Evolutionary conservation across 2,888 invertebrate genomes (phyloP).

Genomic region (Epirrhoe alternata): DNA sequence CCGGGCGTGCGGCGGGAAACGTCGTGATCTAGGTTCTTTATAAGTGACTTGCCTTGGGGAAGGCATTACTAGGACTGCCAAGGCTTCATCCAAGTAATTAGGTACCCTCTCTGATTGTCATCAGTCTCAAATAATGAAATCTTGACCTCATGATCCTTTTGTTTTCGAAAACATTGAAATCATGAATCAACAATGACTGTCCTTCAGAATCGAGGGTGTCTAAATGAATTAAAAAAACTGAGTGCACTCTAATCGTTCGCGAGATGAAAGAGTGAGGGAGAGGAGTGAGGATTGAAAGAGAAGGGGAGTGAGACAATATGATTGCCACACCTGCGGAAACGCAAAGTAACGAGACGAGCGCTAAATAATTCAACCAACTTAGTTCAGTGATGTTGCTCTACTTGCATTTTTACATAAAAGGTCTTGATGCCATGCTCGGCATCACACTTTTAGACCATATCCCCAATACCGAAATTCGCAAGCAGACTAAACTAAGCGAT

Average conservation of each 20-base stretch:
- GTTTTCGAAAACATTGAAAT: not conserved
- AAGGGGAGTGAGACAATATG: slow-evolving; percentile 67
- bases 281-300: slow-evolving; percentile 20
- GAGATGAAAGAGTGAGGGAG: slow-evolving; percentile 77
- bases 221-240: slow-evolving; percentile 69
- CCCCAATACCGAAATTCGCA: no score
- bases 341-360: slow-evolving; percentile 82
- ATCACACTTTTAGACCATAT: no score
- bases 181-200: not conserved
- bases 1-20: no score
- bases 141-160: no score
- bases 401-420: slow-evolving; percentile 45
- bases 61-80: no score
- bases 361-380: slow-evolving; percentile 78
- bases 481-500: no score
- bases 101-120: no score
- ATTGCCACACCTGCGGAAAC: slow-evolving; percentile 85
- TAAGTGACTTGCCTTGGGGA: no score
- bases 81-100: no score
- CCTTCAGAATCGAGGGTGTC: not conserved
- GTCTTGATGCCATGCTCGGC: no score
- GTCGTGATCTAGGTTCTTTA: no score
- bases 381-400: slow-evolving; percentile 62
- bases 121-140: no score
- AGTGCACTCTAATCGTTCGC: slow-evolving; percentile 85